Conservation (phyloP, 2,113 vertebrate genomes). For the Crotalus viridis region DNA sequence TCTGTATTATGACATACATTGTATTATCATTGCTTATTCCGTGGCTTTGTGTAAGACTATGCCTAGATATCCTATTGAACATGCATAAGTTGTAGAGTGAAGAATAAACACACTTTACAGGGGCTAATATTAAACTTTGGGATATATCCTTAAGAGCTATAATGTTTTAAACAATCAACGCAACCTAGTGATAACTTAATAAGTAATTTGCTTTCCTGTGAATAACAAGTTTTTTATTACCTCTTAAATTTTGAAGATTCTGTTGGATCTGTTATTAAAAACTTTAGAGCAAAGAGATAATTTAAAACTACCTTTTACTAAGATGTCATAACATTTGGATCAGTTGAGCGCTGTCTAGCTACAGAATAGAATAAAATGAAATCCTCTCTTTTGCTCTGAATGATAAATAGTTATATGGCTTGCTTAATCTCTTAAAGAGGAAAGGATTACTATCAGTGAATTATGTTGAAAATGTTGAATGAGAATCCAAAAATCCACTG, state of each 20-base stretch:
- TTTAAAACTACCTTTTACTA: background rate
- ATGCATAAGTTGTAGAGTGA: background rate
- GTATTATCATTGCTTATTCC: background rate
- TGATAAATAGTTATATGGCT: background rate
- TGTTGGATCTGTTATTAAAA: background rate
- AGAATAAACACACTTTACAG: background rate
- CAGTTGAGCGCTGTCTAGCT: background rate
- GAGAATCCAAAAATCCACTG: background rate
- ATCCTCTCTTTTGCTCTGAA: background rate
- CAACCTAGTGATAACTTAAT: background rate
- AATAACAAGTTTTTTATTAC: background rate
- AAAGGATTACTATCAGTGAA: background rate
- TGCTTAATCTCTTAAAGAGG: background rate
- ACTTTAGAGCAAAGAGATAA: background rate
- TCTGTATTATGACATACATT: background rate
- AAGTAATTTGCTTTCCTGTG: background rate
- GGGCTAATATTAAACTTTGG: background rate
- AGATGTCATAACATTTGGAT: slow-evolving; percentile 2
- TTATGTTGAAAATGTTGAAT: background rate
- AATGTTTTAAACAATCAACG: background rate
- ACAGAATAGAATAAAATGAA: background rate
- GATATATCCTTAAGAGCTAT: background rate
- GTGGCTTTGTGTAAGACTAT: background rate
- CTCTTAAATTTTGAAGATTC: background rate
- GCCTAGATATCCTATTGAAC: background rate